Percentiles rank a stretch among this genome's conserved stretches.
Conservation (phyloP, 2,888 invertebrate species). For the Nephrocerus scutellatus region DNA sequence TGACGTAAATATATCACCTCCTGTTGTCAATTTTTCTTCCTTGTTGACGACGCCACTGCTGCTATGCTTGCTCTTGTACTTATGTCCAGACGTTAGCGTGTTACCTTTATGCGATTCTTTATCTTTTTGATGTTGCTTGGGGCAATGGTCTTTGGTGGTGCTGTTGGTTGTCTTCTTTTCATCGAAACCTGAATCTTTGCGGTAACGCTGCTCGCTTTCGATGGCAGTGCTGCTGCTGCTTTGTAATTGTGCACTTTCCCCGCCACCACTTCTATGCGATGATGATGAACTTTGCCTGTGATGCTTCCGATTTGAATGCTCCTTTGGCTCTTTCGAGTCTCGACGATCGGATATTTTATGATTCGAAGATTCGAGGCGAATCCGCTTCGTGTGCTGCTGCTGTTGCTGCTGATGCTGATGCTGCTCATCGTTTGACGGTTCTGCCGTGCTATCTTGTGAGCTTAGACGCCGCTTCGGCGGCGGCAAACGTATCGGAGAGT, state of each 20-base stretch:
- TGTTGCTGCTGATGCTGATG: constrained; percentile 57
- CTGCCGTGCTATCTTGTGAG: constrained; percentile 59
- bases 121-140: constrained; percentile 22
- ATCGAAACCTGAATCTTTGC: constrained; percentile 29
- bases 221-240: constrained; percentile 18
- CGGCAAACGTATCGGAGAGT: constrained; percentile 39
- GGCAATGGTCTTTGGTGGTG: too few relatives aligned
- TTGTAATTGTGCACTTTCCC: constrained; percentile 25
- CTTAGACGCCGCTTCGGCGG: constrained; percentile 72
- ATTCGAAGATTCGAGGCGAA: too few relatives aligned
- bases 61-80: constrained; percentile 33
- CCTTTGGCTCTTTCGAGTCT: constrained; percentile 61
- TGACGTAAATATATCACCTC: constrained; percentile 1
- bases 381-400: constrained; percentile 53
- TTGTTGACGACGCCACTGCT: constrained; percentile 14
- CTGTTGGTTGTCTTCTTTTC: constrained; percentile 36
- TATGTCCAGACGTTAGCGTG: constrained; percentile 18
- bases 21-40: constrained; percentile 9
- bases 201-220: constrained; percentile 42
- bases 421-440: constrained; percentile 35
- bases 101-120: not conserved
- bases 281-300: constrained; percentile 16
- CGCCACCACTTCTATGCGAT: constrained; percentile 9
- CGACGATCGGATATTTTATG: constrained; percentile 54
- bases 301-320: constrained; percentile 14